Conservation (phyloP, 2,797 vertebrate species). For the Meriones psammophilus region DNA sequence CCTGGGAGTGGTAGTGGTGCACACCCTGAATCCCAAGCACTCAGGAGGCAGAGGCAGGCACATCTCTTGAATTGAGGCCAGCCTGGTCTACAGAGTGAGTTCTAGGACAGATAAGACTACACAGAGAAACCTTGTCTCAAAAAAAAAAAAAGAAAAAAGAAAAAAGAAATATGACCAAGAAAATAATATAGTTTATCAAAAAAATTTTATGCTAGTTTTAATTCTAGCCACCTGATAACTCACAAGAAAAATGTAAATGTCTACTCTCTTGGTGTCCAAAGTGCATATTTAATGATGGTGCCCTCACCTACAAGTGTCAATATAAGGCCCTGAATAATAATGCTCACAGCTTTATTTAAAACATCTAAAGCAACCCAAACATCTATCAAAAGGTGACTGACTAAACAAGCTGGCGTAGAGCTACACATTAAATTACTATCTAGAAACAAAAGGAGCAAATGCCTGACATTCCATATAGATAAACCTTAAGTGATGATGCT, state of each 20-base stretch:
- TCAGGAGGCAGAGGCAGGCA: background rate
- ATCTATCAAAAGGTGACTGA: background rate
- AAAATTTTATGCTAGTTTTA: conserved; percentile 45
- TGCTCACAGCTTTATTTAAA: conserved; percentile 40
- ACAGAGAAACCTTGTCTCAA: background rate
- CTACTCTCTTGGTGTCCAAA: conserved; percentile 29
- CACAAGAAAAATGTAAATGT: conserved; percentile 39
- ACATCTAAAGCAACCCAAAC: conserved; percentile 32
- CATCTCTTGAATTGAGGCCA: background rate
- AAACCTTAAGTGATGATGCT: background rate
- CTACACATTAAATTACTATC: background rate
- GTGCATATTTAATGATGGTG: conserved; percentile 38
- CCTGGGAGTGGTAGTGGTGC: background rate
- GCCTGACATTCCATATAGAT: background rate
- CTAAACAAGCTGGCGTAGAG: background rate
- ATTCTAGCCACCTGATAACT: conserved; percentile 14
- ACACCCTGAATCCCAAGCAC: background rate
- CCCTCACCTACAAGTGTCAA: background rate
- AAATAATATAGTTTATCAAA: background rate
- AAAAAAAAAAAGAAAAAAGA: background rate
- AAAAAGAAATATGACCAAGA: background rate
- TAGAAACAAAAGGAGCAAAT: background rate
- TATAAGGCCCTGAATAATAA: background rate
- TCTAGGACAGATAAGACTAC: background rate
- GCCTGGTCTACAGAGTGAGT: background rate